Base-by-base conservation (phyloP, 2,113 vertebrate genomes). In the Bucco capensis region DNA sequence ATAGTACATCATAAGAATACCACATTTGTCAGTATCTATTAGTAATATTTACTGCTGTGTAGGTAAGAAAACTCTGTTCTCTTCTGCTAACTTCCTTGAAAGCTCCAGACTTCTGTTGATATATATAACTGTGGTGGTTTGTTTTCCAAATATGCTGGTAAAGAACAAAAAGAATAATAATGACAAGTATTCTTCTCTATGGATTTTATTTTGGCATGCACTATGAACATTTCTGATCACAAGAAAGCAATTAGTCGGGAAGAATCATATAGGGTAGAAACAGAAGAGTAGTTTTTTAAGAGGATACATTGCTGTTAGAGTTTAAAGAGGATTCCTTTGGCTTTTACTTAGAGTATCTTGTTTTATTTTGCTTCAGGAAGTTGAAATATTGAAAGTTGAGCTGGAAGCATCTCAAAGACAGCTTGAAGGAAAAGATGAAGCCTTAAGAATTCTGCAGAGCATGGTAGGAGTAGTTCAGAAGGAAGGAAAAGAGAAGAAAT, bases 351-450 rank as follows among this genome's bases (percentile, higher is more conserved):
- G 5, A 27, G 8, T 47, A 6, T 30, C 16, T 70, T n/a, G 4
- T 78, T 91, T 91, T 94, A 25, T 87, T 90, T 94, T 81, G 44
- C 74, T 49, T 81, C 81, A 99, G 99, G 97, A 98, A 86, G 96
- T 96, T 61, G 98, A 98, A 61, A 73, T 97, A 30, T 89, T 99
- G 94, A 98, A 96, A 95, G 97, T 97, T 77, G 99, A 99, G 81
- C 97, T 99, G 80, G 99, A 99, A 75, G 98, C 98, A 10, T 97
- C 98, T 51, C 98, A 97, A 80, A 98, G 98, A 72, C 98, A 98
- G 90, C 97, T 99, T 54, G 98, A 99, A 96, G 98, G 98, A 47
- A 99, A 99, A 97, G 98, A 98, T n/a, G 98, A 98, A 98, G 99
- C 99, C 82, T 74, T 99, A 74, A 98, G 98, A 97, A 98, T 99